Evolutionary conservation across 2,113 vertebrate species (phyloP).

Genomic region (Perca fluviatilis): DNA sequence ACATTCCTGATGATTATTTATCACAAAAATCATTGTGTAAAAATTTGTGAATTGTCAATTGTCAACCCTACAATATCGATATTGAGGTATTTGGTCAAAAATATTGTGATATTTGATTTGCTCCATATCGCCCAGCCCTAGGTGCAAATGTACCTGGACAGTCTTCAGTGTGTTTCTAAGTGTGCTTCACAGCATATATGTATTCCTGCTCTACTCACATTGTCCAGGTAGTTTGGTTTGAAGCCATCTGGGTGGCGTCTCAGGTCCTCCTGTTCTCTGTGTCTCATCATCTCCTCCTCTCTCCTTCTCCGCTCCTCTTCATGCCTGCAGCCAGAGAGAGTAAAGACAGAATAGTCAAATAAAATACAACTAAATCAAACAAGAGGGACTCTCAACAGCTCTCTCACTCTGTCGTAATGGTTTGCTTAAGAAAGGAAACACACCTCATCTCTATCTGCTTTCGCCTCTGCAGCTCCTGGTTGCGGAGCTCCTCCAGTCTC

Average conservation of each 20-base stretch:
- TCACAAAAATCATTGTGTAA: too few species aligned
- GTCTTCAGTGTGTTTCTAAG: background rate
- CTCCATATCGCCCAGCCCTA: too few species aligned
- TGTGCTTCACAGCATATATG: background rate
- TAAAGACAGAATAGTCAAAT: background rate
- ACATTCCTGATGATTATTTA: too few species aligned
- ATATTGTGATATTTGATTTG: too few species aligned
- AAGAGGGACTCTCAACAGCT: background rate
- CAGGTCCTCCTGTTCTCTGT: constrained; percentile 94
- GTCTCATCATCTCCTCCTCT: constrained; percentile 95
- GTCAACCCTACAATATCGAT: too few species aligned
- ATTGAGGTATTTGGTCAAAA: too few species aligned
- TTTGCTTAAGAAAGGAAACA: background rate
- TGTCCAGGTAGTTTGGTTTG: constrained; percentile 94
- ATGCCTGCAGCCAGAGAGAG: constrained; percentile 79
- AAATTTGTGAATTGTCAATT: too few species aligned
- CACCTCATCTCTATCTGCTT: constrained; percentile 98
- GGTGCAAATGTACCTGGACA: background rate
- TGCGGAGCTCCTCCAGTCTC: constrained; percentile 95
- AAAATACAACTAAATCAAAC: background rate
- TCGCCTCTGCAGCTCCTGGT: constrained; percentile 97
- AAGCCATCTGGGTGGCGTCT: constrained; percentile 92
- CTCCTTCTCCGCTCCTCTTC: constrained; percentile 95
- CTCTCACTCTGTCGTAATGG: background rate
- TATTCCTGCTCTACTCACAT: constrained; percentile 87